phyloP scores from a whole-genome alignment of 2,888 invertebrate genomes.

The Cryptocephalus moraei region DNA sequence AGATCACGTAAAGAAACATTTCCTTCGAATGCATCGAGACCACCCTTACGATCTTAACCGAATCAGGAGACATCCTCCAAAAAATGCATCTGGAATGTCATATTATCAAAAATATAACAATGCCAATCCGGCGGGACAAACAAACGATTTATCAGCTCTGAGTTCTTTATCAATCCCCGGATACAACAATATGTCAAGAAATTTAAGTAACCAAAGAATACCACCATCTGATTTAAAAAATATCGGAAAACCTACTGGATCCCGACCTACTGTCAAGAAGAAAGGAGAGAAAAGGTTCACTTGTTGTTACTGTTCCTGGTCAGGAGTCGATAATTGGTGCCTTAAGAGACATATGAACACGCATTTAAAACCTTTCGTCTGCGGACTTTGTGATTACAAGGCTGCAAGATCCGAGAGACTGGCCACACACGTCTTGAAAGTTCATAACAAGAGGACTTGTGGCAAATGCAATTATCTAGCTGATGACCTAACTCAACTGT shows the following conservation, averaged over 20 bases:
- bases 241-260: slow-evolving; percentile 13
- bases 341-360: slow-evolving; percentile 86
- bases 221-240: slow-evolving; percentile 24
- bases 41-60: slow-evolving; percentile 78
- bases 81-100: slow-evolving; percentile 46
- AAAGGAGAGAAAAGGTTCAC: slow-evolving; percentile 44
- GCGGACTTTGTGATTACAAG: slow-evolving; percentile 86
- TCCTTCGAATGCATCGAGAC: slow-evolving; percentile 84
- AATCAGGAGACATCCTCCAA: slow-evolving; percentile 57
- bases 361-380: slow-evolving; percentile 84
- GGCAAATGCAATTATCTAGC: slow-evolving; percentile 80
- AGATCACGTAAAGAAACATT: slow-evolving; percentile 91
- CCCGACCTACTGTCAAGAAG: slow-evolving; percentile 31
- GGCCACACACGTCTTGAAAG: slow-evolving; percentile 82
- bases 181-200: slow-evolving; percentile 28
- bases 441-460: slow-evolving; percentile 85
- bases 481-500: slow-evolving; percentile 71
- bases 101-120: slow-evolving; percentile 39
- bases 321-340: slow-evolving; percentile 90
- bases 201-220: slow-evolving; percentile 18
- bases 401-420: slow-evolving; percentile 84
- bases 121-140: slow-evolving; percentile 20
- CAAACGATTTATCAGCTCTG: slow-evolving; percentile 24
- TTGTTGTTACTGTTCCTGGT: slow-evolving; percentile 87
- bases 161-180: slow-evolving; percentile 31